Evolutionary conservation across 1,140 invertebrate species (phyloP).

Genomic region (Drosophila sp.): DNA sequence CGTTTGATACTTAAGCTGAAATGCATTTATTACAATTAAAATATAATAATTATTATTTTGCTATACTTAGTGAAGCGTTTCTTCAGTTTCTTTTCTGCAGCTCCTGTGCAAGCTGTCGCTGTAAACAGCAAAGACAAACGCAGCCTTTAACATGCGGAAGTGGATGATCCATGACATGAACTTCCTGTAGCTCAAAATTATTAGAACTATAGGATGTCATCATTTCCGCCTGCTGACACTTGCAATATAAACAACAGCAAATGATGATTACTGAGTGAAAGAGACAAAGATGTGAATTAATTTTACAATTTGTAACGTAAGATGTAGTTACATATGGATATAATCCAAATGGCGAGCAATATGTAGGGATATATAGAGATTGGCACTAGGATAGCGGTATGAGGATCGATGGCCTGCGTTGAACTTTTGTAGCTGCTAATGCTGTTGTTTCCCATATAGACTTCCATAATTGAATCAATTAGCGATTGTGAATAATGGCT

Average conservation of each 20-base stretch:
- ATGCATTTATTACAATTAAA: neutral
- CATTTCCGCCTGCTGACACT: constrained; percentile 44
- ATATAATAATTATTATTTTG: constrained; percentile 20
- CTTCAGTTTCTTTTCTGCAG: constrained; percentile 29
- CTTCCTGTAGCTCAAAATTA: constrained; percentile 55
- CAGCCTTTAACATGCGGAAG: constrained; percentile 50
- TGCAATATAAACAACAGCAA: constrained; percentile 56
- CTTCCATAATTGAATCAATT: constrained; percentile 29
- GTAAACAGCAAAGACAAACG: constrained; percentile 54
- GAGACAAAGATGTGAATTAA: neutral
- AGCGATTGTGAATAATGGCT: constrained; percentile 10
- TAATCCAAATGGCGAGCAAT: constrained; percentile 53
- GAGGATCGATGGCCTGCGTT: neutral
- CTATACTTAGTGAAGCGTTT: neutral
- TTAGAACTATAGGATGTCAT: constrained; percentile 47
- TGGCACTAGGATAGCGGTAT: constrained; percentile 7
- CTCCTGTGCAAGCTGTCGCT: constrained; percentile 52
- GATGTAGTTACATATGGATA: constrained; percentile 42
- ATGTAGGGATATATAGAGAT: constrained; percentile 39
- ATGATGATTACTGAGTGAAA: constrained; percentile 36
- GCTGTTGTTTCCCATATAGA: constrained; percentile 26
- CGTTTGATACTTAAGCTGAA: no score
- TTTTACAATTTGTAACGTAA: neutral
- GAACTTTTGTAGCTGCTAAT: neutral
- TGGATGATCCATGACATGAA: constrained; percentile 44